Base-by-base conservation (phyloP, 2,888 invertebrate species). In the Dolichopus griseipennis region DNA sequence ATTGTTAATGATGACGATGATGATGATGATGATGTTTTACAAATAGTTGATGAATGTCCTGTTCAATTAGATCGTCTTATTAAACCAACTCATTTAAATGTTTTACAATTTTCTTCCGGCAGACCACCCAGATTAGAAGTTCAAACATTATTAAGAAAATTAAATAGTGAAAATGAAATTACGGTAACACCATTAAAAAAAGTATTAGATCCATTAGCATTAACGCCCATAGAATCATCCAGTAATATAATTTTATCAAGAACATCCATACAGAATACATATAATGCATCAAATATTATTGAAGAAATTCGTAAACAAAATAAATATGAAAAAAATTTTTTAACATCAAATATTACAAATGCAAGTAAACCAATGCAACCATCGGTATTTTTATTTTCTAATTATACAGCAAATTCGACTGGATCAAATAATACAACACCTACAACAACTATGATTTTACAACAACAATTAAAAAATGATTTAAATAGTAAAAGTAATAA, bases 361-460 rank as follows among this genome's bases (percentile, higher is more conserved):
- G 73, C 75, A 22, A 71, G 76, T 8, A 79, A 78, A 65, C 77
- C 81, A 6, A 72, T 79, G 62, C 78, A 78, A 66, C 77, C 79
- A 66, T 80, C 81, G 18, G 76, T 80, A 37, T 79, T 78, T 70
- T 78, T 80, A 71, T 77, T 78, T 72, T 78, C 81, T 37, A 80
- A 80, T 70, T 78, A 78, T 68, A 76, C 78, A 68, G 76, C 77
- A 65, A 76, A 75, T 68, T 75, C 78, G 43, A 70, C 72, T 66
- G 65, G 66, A 63, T 64, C 71, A 10, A 71, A 68, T 64, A 66
- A 68, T 27, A 69, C 69, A 64, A 68, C 70, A 12, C 20, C 65
- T 65, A 43, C 66, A 33, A 43, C 66, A 22, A 64, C 68, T 22
- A 66, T 68, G 71, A 67, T 52, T 70, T 21, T 72, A 70, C 70